Evolutionary conservation across 2,113 vertebrate genomes (phyloP).

Genomic region (Lycaon pictus): DNA sequence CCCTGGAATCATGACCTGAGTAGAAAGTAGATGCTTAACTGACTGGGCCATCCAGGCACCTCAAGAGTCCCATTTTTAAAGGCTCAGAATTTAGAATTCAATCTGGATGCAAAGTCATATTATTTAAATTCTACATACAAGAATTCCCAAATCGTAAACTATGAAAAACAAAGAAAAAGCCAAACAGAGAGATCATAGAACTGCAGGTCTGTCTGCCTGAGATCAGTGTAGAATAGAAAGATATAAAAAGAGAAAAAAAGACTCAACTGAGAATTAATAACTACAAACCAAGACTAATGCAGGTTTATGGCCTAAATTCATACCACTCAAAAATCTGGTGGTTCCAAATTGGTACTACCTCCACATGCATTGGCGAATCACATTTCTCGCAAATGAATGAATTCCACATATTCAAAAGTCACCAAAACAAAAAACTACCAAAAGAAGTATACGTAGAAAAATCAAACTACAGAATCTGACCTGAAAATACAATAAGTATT

Average conservation of each 20-base stretch:
- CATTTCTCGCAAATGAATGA: neutral
- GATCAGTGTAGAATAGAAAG: neutral
- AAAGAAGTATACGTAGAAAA: neutral
- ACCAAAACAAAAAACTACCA: neutral
- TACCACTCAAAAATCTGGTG: neutral
- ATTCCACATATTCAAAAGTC: neutral
- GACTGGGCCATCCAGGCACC: neutral
- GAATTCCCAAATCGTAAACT: neutral
- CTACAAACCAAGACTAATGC: neutral
- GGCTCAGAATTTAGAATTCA: neutral
- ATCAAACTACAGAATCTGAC: neutral
- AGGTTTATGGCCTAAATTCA: conserved; percentile 6
- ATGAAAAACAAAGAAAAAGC: neutral
- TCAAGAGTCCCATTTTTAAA: neutral
- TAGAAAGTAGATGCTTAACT: neutral
- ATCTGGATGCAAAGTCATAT: neutral
- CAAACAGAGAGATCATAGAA: neutral
- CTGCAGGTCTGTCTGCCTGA: neutral
- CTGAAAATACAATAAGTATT: neutral
- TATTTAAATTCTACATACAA: neutral
- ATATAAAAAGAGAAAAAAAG: neutral
- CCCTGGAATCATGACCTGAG: neutral
- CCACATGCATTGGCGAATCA: neutral
- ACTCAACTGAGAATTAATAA: neutral
- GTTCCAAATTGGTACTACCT: neutral